Evolutionary conservation across 2,797 vertebrate species (phyloP), one percentile per base, ranked within the genome.

Genomic region (Neosilurus mollespiculum): DNA sequence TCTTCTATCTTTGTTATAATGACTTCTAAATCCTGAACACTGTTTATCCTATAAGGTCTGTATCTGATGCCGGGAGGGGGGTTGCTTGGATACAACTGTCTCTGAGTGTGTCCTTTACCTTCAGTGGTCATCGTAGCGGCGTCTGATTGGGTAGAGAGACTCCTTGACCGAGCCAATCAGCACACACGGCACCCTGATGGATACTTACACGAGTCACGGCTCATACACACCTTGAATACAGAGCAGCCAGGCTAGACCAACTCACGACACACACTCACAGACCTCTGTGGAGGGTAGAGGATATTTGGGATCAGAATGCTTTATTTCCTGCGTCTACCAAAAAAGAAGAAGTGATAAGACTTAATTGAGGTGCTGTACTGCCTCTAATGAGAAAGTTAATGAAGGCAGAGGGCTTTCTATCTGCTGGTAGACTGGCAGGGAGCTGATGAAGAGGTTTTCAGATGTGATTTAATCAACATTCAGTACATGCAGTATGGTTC

Each of bases 81-180:
- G 86, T 87, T 87, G 86, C 87, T 81, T 84, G 82, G 87, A 85
- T 80, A 87, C 85, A 79, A 85, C 75, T 51, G 26, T 85, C 70
- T 85, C 85, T 30, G 67, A 77, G 80, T 80, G 79, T 59, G 77
- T 73, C 71, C 56, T 81, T 61, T 26, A 84, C 80, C 64, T 65
- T 80, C 43, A 78, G 72, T 61, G 84, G 82, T 88, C 87, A 82
- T 43, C 78, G 58, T 1, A 78, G 61, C 34, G 34, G n/a, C 43
- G 54, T 83, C 69, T 26, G 69, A 82, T 85, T 85, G 84, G 86
- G 56, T 66, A 53, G 5, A 34, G 30, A 64, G 78, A 73, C 15
- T 22, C 59, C 7, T 56, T 58, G 71, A 72, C 34, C 49, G n/a
- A 80, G 61, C 86, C 87, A 87, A 84, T 87, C 82, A 58, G 81